Conservation (phyloP, 2,113 vertebrate species). For the Sinocyclocheilus grahami region DNA sequence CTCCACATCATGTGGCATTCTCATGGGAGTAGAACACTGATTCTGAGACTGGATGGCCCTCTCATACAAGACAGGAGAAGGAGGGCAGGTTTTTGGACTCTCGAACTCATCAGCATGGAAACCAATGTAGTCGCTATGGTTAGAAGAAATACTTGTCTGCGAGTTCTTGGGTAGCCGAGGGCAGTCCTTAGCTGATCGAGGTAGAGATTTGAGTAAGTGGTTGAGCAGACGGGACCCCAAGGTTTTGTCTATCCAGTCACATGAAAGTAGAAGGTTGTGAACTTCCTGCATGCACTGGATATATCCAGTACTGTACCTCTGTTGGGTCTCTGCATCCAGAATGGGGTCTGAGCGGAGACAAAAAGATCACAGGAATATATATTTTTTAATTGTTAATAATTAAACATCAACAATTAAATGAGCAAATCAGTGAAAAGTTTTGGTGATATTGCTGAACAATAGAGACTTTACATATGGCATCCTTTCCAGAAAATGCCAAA, state of each 20-base stretch:
- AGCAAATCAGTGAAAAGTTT: background rate
- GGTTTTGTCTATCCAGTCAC: conserved; percentile 90
- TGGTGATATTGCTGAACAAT: background rate
- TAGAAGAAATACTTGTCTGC: conserved; percentile 37
- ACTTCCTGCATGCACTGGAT: conserved; percentile 92
- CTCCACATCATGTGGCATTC: conserved; percentile 43
- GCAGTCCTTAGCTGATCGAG: conserved; percentile 71
- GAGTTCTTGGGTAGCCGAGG: conserved; percentile 41
- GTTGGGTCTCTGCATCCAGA: conserved; percentile 80
- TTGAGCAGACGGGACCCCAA: conserved; percentile 84
- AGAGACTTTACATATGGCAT: background rate
- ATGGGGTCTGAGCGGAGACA: conserved; percentile 69
- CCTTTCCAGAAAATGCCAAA: background rate
- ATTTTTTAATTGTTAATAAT: background rate
- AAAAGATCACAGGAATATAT: background rate
- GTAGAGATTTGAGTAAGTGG: conserved; percentile 85
- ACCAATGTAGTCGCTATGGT: background rate
- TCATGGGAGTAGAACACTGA: background rate
- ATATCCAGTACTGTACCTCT: conserved; percentile 88
- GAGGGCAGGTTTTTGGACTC: background rate
- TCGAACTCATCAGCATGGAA: background rate
- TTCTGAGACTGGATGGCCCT: background rate
- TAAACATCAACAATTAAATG: background rate
- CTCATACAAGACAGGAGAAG: conserved; percentile 8
- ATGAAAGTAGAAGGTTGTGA: conserved; percentile 87